phyloP scores from a whole-genome alignment of 2,797 vertebrate genomes.

The Pseudomugil gertrudae region DNA sequence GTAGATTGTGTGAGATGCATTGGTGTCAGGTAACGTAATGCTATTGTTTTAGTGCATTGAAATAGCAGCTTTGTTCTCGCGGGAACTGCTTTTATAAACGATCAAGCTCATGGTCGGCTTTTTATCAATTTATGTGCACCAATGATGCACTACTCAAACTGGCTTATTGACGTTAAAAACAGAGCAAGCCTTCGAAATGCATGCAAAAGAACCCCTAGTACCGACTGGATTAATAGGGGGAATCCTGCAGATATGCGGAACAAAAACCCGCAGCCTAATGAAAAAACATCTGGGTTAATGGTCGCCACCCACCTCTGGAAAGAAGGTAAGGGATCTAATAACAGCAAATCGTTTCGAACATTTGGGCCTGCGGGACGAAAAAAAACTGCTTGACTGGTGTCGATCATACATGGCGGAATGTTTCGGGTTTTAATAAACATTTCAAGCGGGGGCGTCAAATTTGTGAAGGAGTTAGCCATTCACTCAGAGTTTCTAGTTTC shows the following conservation, averaged over 20 bases:
- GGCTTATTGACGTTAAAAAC: constrained; percentile 79
- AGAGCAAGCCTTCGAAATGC: constrained; percentile 73
- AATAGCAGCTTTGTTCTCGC: constrained; percentile 17
- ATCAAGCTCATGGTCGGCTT: constrained; percentile 40
- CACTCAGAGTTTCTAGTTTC: constrained; percentile 50
- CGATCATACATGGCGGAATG: not conserved
- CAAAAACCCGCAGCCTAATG: constrained; percentile 48
- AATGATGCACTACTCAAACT: constrained; percentile 80
- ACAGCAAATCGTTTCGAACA: constrained; percentile 9
- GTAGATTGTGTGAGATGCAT: constrained; percentile 28
- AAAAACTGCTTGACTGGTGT: constrained; percentile 3
- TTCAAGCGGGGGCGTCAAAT: not conserved
- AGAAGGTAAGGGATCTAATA: constrained; percentile 63
- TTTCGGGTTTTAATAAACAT: not conserved
- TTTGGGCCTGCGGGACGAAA: constrained; percentile 40
- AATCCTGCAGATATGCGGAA: constrained; percentile 52
- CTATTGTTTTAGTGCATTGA: constrained; percentile 28
- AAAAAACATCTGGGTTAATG: constrained; percentile 50
- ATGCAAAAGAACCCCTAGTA: constrained; percentile 57
- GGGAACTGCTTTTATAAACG: constrained; percentile 10
- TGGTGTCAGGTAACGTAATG: constrained; percentile 39
- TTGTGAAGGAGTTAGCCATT: not conserved
- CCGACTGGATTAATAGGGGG: constrained; percentile 60
- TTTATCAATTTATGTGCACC: constrained; percentile 38
- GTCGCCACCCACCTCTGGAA: constrained; percentile 64